Base-by-base conservation (phyloP, 1,140 invertebrate species). In the Cydia amplana region DNA sequence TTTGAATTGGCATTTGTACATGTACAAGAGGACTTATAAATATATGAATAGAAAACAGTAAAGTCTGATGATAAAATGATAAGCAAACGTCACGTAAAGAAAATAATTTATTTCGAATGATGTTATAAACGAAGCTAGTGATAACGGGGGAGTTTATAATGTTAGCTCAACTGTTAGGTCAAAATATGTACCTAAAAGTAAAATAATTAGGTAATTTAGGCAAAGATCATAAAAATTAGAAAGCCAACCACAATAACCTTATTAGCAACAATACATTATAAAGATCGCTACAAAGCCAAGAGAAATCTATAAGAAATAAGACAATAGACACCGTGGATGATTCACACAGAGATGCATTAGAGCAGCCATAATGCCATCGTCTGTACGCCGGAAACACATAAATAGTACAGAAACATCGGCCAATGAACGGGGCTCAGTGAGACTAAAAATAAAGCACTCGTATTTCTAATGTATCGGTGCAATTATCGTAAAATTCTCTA, bases 321-420 rank as follows among this genome's bases (percentile, higher is more conserved):
- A 70, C 65, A 70, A 70, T 70, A 60, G 63, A 65, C 12, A 28
- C 10, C 36, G 23, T 60, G 16, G n/a, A 70, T 9, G 65, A 40
- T 70, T 70, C 32, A 36, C 28, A 70, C n/a, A 43, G 20, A 36
- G 16, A 28, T 70, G 65, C 65, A 70, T 70, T 70, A 32, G 23
- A 60, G n/a, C 20, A 60, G 9, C 55, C 20, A 60, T 23, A 60
- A 60, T 10, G 20, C 55, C 55, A 60, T 60, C 55, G 55, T 9
- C 18, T 60, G 55, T 18, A 10, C 36, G 32, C 65, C 65, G 65
- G 65, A 70, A 36, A 36, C 65, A 70, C 65, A 36, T 36, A 36
- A 70, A 70, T 70, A 70, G 65, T 70, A 70, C 65, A 70, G 28
- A 40, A 40, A 70, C 65, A 70, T 70, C 65, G 65, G 65, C 65